Conservation (phyloP, 2,888 invertebrate species). For the Hydroisotoma schaefferi region DNA sequence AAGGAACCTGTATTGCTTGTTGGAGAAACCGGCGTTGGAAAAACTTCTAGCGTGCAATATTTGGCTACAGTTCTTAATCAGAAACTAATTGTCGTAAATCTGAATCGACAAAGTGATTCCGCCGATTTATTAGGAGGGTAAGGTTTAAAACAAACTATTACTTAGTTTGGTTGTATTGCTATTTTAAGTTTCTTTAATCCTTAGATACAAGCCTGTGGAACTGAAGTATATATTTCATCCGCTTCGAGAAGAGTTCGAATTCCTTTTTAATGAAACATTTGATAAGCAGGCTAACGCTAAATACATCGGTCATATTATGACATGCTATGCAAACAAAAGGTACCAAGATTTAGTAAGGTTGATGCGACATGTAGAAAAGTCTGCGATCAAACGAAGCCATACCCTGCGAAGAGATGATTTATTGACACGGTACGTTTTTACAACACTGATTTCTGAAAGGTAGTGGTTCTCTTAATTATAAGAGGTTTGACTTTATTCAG, state of each 20-base stretch:
- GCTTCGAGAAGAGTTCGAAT: constrained; percentile 75
- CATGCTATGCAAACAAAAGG: constrained; percentile 67
- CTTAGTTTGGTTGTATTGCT: constrained; percentile 19
- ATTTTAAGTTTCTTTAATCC: no score
- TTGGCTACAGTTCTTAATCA: constrained; percentile 78
- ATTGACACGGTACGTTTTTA: constrained; percentile 25
- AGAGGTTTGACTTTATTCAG: constrained; percentile 49
- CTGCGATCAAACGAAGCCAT: constrained; percentile 55
- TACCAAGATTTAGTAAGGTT: constrained; percentile 70
- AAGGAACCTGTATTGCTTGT: constrained; percentile 90
- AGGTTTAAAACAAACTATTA: constrained; percentile 19
- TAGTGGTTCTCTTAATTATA: no score
- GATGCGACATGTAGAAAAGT: constrained; percentile 69
- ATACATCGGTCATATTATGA: constrained; percentile 73
- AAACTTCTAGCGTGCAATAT: constrained; percentile 92
- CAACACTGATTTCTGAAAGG: background rate
- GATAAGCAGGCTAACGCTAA: constrained; percentile 75
- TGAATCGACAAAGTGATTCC: constrained; percentile 98
- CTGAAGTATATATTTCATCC: constrained; percentile 77
- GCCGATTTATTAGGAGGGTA: constrained; percentile 92
- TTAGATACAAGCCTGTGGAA: constrained; percentile 86
- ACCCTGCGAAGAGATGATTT: constrained; percentile 34
- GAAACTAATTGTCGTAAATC: constrained; percentile 88
- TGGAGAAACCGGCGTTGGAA: constrained; percentile 98
- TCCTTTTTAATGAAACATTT: constrained; percentile 69